Base-by-base conservation (phyloP, 2,888 invertebrate genomes). In the Lasioglossum malachurum region DNA sequence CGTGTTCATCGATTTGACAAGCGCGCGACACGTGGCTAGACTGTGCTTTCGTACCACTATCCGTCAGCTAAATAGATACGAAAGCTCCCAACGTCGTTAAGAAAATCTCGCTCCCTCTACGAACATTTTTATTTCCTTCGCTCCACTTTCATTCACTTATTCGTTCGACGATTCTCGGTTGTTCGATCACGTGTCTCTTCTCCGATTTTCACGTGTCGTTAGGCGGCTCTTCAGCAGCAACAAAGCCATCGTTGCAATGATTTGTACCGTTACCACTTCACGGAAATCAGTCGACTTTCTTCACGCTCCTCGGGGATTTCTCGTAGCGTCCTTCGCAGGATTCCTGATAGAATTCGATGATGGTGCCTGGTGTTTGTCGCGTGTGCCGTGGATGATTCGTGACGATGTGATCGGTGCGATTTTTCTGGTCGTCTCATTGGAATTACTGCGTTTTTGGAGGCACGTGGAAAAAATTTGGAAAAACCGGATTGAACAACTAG, bases 21-120 rank as follows among this genome's bases (percentile, higher is more conserved):
- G 46, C 46, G 82, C 76, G 41, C 31, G 38, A 75, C 89, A 89
- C 84, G 77, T 87, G 84, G 84, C 64, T 44, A 19, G 8, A 67
- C 41, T 71, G 75, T 57, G 77, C 74, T 75, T 69, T 69, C 75
- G 72, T 38, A 64, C 46, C 23, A 16, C 27, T 57, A 23, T 46
- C 31, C 23, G n/a, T 0, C 72, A 49, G 69, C 19, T 44, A 69
- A 31, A 14, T 49, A 69, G 49, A 14, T 49, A 53, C 60, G 38
- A 64, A 84, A 84, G 80, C 80, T 84, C 8, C 14, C 60, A n/a
- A 57, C 16, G 5, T 10, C 38, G 35, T 75, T n/a, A 69, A 80
- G n/a, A 78, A 75, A 78, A 23, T 72, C 16, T 49, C n/a, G 35
- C 64, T 75, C 41, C 64, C 71, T 46, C 75, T 31, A 12, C 12